Evolutionary conservation across 2,797 vertebrate species (phyloP).

Genomic region (Parauchenoglanis punctatus): DNA sequence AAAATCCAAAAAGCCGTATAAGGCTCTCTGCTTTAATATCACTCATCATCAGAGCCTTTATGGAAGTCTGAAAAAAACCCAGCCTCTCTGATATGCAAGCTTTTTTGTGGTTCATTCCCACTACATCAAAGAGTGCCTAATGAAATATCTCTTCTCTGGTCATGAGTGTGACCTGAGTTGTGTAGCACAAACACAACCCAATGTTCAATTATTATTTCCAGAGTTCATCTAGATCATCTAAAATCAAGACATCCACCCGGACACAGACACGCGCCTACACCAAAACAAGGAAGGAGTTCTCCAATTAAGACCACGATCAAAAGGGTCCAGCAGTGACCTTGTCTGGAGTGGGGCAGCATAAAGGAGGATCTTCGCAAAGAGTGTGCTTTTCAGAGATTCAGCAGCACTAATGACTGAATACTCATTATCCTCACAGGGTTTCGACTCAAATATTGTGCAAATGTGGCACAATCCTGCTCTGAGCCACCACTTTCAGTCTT

Average conservation of each 20-base stretch:
- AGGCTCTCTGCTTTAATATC: conserved; percentile 34
- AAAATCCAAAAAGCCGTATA: conserved; percentile 26
- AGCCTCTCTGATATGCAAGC: not conserved
- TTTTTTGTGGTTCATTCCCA: conserved; percentile 3
- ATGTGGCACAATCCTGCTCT: not conserved
- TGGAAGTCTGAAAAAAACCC: not conserved
- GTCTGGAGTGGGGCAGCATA: conserved; percentile 26
- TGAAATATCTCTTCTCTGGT: not conserved
- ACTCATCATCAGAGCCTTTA: conserved; percentile 35
- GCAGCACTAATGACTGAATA: conserved; percentile 62
- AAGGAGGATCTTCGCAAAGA: conserved; percentile 34
- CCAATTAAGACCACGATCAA: conserved; percentile 51
- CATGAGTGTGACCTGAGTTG: not conserved
- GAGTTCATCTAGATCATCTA: conserved; percentile 10
- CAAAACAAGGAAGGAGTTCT: conserved; percentile 13
- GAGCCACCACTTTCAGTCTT: not conserved
- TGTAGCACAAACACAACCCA: conserved; percentile 11
- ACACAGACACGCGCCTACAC: conserved; percentile 2
- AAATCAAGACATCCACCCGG: conserved; percentile 20
- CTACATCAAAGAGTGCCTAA: conserved; percentile 28
- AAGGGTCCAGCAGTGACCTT: conserved; percentile 47
- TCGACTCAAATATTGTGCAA: not conserved
- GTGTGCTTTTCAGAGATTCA: conserved; percentile 44
- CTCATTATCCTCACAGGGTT: conserved; percentile 61
- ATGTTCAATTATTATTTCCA: conserved; percentile 16